These are phyloP conservation scores for Characodon lateralis DNA, from an alignment of 2,797 vertebrate species.

Conservation along the genomic window DNA sequence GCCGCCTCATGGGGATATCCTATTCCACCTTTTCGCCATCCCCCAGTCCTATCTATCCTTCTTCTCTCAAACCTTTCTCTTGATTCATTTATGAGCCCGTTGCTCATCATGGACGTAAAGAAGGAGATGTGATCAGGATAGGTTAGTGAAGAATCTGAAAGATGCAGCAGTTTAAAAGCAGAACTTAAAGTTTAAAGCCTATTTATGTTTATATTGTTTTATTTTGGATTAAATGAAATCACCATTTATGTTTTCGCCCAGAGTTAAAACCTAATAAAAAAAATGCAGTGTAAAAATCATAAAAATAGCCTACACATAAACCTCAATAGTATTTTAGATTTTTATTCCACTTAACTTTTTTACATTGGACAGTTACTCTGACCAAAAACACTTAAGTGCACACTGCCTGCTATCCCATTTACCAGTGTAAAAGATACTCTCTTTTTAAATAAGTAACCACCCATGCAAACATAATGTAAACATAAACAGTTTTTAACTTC, in stretches of 20 bases:
- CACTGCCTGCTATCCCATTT: neutral
- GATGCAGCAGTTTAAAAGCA: neutral
- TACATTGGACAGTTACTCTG: neutral
- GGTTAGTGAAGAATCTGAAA: neutral
- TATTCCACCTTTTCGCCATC: neutral
- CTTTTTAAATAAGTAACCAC: neutral
- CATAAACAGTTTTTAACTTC: neutral
- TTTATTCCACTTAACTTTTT: neutral
- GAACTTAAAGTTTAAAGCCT: neutral
- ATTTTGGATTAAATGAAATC: neutral
- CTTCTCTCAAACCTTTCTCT: neutral
- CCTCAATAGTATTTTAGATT: neutral
- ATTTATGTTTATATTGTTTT: neutral
- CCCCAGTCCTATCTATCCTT: neutral
- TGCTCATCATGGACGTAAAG: conserved; percentile 5
- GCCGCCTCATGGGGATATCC: conserved; percentile 17
- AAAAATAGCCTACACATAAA: neutral
- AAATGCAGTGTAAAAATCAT: neutral
- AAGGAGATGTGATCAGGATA: neutral
- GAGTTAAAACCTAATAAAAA: neutral
- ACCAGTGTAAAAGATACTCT: neutral
- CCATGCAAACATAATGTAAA: neutral
- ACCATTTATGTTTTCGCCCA: neutral
- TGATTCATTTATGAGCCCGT: neutral
- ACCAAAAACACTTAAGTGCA: neutral